These are phyloP conservation scores for Biston betularia DNA, from an alignment of 2,888 invertebrate species.

Conservation along the genomic window DNA sequence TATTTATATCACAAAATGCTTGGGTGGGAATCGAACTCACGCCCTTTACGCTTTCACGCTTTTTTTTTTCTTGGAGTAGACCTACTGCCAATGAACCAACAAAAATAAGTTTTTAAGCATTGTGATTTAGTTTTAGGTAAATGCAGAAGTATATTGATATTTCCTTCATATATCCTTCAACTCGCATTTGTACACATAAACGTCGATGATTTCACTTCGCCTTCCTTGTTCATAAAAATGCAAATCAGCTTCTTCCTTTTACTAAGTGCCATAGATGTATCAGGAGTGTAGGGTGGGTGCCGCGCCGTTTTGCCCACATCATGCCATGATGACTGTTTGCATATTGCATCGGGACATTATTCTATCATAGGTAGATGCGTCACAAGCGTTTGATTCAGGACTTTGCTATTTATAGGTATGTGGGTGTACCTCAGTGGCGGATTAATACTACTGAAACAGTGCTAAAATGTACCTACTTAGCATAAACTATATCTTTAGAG, in stretches of 20 bases:
- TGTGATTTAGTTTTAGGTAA: neutral
- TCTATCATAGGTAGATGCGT: slow-evolving; percentile 41
- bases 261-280: slow-evolving; percentile 73
- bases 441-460: neutral
- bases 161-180: slow-evolving; percentile 12
- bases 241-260: slow-evolving; percentile 83
- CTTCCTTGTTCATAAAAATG: slow-evolving; percentile 82
- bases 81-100: too few relatives aligned
- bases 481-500: neutral
- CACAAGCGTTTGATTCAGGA: slow-evolving; percentile 41
- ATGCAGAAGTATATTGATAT: neutral
- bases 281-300: slow-evolving; percentile 74
- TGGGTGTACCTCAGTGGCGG: slow-evolving; percentile 22
- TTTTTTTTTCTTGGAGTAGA: too few relatives aligned
- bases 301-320: slow-evolving; percentile 50
- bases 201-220: slow-evolving; percentile 68
- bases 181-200: slow-evolving; percentile 18
- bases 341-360: slow-evolving; percentile 53
- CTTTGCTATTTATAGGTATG: slow-evolving; percentile 57
- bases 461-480: neutral
- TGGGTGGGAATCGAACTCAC: too few relatives aligned
- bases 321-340: slow-evolving; percentile 57
- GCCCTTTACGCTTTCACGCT: too few relatives aligned
- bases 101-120: neutral
- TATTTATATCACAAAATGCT: too few relatives aligned